Evolutionary conservation across 92 coral and sea anemone genomes (phyloP).

Genomic region (Porites lobata): DNA sequence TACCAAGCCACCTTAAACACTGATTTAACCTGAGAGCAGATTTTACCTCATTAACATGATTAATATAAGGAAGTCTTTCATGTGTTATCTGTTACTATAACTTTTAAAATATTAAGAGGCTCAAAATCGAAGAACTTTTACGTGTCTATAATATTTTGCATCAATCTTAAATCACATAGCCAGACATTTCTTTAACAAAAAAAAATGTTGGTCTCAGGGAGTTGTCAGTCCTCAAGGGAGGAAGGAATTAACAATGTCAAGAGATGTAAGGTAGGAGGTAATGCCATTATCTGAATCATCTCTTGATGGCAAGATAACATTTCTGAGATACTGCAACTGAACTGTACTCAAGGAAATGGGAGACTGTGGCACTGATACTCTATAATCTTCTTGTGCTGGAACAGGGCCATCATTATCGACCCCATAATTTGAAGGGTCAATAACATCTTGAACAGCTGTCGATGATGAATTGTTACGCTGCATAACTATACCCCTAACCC

Average conservation of each 20-base stretch:
- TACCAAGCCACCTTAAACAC: conserved; percentile 3
- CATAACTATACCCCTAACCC: conserved; percentile 54
- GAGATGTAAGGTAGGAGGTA: conserved; percentile 33
- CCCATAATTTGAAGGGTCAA: conserved; percentile 38
- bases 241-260: conserved; percentile 35
- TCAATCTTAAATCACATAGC: conserved; percentile 32
- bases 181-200: conserved; percentile 17
- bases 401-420: conserved; percentile 43
- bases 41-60: conserved; percentile 21
- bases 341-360: conserved; percentile 38
- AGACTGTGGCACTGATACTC: conserved; percentile 39
- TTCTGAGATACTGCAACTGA: conserved; percentile 38
- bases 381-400: conserved; percentile 35
- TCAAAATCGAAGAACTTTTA: conserved; percentile 22
- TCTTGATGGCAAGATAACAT: conserved; percentile 33
- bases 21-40: conserved; percentile 34
- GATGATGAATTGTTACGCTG: conserved; percentile 32
- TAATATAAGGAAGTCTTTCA: conserved; percentile 18
- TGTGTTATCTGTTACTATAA: conserved; percentile 27
- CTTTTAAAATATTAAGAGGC: conserved; percentile 28
- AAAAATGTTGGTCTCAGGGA: conserved; percentile 29
- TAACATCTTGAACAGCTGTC: conserved; percentile 46
- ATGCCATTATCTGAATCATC: conserved; percentile 44
- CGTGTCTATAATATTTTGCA: conserved; percentile 32
- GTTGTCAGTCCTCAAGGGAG: conserved; percentile 19